Conservation (phyloP, 2,888 invertebrate genomes). For the Axea sp. region DNA sequence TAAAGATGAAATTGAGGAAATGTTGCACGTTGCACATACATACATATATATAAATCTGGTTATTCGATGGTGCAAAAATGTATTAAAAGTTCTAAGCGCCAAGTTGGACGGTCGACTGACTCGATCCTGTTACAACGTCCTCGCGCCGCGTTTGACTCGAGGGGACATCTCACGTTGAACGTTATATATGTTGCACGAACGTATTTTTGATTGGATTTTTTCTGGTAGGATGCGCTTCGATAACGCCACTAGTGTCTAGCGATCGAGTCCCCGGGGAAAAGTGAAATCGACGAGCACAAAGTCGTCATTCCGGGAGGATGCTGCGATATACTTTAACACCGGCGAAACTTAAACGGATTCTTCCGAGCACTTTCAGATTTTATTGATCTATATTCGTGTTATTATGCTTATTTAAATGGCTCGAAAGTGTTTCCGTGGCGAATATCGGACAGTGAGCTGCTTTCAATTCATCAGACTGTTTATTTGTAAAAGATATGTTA, state of each 20-base stretch:
- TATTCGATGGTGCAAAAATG: constrained; percentile 20
- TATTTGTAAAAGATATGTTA: too few species aligned
- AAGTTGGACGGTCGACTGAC: constrained; percentile 24
- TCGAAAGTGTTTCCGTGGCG: constrained; percentile 53
- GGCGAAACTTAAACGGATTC: constrained; percentile 52
- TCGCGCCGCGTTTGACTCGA: constrained; percentile 32
- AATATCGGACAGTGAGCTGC: too few species aligned
- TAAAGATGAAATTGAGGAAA: too few species aligned
- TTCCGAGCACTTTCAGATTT: constrained; percentile 48
- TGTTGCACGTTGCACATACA: constrained; percentile 1
- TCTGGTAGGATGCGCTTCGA: constrained; percentile 62
- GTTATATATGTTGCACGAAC: constrained; percentile 49
- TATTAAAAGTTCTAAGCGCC: constrained; percentile 31
- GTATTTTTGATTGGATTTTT: constrained; percentile 63
- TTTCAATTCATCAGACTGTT: too few species aligned
- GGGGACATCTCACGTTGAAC: constrained; percentile 54
- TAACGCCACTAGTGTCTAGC: constrained; percentile 53
- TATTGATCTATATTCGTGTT: constrained; percentile 49
- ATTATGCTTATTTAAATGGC: constrained; percentile 50
- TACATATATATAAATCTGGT: constrained; percentile 8
- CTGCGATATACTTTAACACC: constrained; percentile 45
- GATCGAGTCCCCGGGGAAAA: constrained; percentile 55
- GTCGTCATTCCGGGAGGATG: constrained; percentile 45
- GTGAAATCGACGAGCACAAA: constrained; percentile 57
- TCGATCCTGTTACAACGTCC: constrained; percentile 48